phyloP scores from a whole-genome alignment of 2,888 invertebrate genomes.

The Mesoligia furuncula region DNA sequence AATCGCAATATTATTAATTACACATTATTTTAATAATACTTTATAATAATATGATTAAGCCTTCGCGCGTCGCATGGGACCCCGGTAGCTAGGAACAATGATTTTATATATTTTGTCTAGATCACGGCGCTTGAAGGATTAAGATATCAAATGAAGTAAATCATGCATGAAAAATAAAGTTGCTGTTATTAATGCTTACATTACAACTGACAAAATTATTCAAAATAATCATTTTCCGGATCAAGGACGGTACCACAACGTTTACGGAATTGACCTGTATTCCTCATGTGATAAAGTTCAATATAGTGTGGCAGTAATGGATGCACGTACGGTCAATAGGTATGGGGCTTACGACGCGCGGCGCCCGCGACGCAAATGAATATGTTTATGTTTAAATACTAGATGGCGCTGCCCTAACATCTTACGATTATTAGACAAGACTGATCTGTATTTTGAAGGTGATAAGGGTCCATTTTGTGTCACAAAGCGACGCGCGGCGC shows the following conservation, averaged over 20 bases:
- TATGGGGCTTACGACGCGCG: conserved; percentile 10
- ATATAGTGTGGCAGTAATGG: no score
- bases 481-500: no score
- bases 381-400: conserved; percentile 33
- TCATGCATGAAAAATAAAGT: conserved; percentile 20
- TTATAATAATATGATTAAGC: conserved; percentile 21
- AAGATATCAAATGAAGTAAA: conserved; percentile 11
- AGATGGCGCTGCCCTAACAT: conserved; percentile 26
- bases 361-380: conserved; percentile 34
- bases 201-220: not conserved
- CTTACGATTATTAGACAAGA: conserved; percentile 27
- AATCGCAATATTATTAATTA: conserved; percentile 22
- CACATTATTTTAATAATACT: conserved; percentile 20
- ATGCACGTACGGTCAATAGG: no score
- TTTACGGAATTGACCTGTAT: no score
- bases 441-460: conserved; percentile 27
- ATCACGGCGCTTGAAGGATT: conserved; percentile 5
- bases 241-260: not conserved
- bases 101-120: conserved; percentile 14
- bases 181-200: conserved; percentile 35
- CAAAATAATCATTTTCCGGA: no score
- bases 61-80: conserved; percentile 23
- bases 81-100: conserved; percentile 24
- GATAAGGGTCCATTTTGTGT: conserved; percentile 7
- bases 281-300: no score